Evolutionary conservation across 2,797 vertebrate genomes (phyloP), one percentile per base, ranked within the genome.

Genomic region (Schizopygopsis malacanthus): DNA sequence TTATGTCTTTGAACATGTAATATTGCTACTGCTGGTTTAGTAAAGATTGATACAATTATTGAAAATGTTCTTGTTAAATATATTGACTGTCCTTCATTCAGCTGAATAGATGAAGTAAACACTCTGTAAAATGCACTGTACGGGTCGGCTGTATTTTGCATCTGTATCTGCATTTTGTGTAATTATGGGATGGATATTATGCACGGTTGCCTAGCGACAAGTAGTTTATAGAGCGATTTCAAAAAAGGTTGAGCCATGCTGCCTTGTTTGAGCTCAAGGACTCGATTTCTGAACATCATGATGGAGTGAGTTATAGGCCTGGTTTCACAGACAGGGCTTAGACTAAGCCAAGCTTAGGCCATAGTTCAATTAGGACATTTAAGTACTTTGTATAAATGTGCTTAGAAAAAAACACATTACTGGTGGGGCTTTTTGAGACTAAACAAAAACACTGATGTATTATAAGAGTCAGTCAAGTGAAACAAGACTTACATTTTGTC

Each of bases 1-100:
- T 82, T 85, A 69, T 87, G 82, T 89, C 78, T 79, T 33, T 81
- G 65, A 86, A 78, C 75, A 79, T 73, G 78, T 75, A 61, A 33
- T 18, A 72, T 76, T 69, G 41, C 18, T 39, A 76, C 61, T 65
- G 79, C 63, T 71, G 71, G 78, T 78, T 87, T 82, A 85, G 43
- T 87, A 83, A 79, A 86, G 63, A 65, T 8, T 65, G n/a, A 73
- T 63, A 41, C 20, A 18, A 82, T 67, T 7, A 54, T 73, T 83
- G 47, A 83, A 72, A 84, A 28, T 43, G 12, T 13, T 52, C 18
- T 78, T 15, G 22, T 50, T 22, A 63, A 67, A 25, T 56, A 39
- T 12, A 28, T n/a, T 6, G 33, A 47, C 33, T n/a, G 71, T 63
- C 41, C n/a, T 61, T 79, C 54, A 22, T 59, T 10, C 61, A 52